Conservation (phyloP, 2,797 vertebrate species). For the Tenualosa ilisha region DNA sequence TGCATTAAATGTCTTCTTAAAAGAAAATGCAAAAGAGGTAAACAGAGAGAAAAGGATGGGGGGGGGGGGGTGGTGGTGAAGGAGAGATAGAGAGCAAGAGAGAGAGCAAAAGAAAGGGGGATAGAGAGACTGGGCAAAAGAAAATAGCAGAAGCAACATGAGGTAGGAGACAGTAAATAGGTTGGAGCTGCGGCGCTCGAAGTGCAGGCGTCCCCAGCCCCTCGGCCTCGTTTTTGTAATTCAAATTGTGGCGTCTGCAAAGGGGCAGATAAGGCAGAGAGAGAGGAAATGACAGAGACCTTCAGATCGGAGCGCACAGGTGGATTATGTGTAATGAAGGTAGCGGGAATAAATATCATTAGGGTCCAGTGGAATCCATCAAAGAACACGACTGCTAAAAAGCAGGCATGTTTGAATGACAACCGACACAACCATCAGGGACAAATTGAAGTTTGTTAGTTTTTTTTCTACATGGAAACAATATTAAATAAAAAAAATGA, state of each 20-base stretch:
- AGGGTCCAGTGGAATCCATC: slow-evolving; percentile 69
- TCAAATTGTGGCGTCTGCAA: slow-evolving; percentile 80
- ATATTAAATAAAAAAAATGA: background rate
- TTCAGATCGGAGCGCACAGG: slow-evolving; percentile 65
- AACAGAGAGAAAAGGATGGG: slow-evolving; percentile 4
- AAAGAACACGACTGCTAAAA: slow-evolving; percentile 48
- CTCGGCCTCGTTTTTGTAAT: slow-evolving; percentile 78
- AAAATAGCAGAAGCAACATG: background rate
- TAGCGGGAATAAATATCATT: slow-evolving; percentile 76
- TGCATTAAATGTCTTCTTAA: slow-evolving; percentile 29
- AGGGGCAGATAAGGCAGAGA: slow-evolving; percentile 82
- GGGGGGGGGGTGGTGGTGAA: slow-evolving; percentile 22
- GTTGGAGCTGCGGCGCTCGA: slow-evolving; percentile 61
- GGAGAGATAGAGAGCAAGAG: background rate
- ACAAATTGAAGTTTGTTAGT: background rate
- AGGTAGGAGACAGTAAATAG: slow-evolving; percentile 40
- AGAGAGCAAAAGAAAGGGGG: slow-evolving; percentile 9
- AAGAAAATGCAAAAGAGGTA: background rate
- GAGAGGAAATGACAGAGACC: slow-evolving; percentile 62
- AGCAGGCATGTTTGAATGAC: background rate
- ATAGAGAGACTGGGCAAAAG: background rate
- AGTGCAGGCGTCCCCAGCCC: slow-evolving; percentile 69
- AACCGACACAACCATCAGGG: background rate
- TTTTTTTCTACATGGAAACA: background rate
- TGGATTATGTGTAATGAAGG: slow-evolving; percentile 79